A percentile compares a stretch with the other conserved stretches of the same genome.
Evolutionary conservation across 2,113 vertebrate genomes (phyloP).

Genomic region (Chloropsis hardwickii): DNA sequence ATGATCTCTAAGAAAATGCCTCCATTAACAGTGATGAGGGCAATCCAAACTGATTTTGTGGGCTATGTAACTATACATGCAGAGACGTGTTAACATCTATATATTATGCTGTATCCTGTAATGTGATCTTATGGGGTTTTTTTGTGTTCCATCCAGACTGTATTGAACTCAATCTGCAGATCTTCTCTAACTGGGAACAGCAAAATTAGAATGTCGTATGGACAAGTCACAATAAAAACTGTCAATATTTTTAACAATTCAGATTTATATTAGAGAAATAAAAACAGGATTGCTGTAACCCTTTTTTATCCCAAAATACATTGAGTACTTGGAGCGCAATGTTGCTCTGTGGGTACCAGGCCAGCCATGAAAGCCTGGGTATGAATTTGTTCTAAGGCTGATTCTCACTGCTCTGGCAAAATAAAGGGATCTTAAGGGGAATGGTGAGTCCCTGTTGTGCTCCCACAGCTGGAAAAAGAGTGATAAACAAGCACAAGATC

Average conservation of each 20-base stretch:
- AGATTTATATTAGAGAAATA: not conserved
- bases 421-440: not conserved
- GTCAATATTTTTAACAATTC: not conserved
- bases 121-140: fast-evolving
- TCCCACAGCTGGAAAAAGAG: not conserved
- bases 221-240: not conserved
- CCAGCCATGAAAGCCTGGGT: not conserved
- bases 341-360: not conserved
- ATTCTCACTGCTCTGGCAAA: not conserved
- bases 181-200: not conserved
- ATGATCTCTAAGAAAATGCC: too few relatives aligned
- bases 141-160: not conserved
- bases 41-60: not conserved
- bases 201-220: not conserved
- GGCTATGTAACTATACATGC: not conserved
- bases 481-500: not conserved
- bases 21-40: not conserved
- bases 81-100: not conserved
- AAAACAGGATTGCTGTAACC: not conserved
- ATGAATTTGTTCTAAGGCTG: not conserved
- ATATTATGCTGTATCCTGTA: not conserved
- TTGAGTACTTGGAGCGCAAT: not conserved
- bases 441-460: not conserved
- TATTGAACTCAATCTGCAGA: not conserved
- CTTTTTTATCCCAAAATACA: not conserved